Evolutionary conservation across 1,140 invertebrate species (phyloP), one percentile per base, ranked within the genome.

Genomic region (Metopolophium dirhodum): DNA sequence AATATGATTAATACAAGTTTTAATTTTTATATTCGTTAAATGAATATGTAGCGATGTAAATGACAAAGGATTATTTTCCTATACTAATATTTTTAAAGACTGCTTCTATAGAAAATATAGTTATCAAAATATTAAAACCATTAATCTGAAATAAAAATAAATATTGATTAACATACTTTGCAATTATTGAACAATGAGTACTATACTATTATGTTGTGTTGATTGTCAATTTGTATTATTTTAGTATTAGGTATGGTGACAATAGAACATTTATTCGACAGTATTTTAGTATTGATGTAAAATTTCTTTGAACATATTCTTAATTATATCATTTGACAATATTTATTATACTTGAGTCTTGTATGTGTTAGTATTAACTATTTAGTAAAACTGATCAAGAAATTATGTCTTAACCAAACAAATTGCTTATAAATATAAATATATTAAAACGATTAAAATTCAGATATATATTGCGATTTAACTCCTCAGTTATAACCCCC

Each of bases 91-190:
- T 77, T 77, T n/a, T 77, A 77, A n/a, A 77, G 61, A 35, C 61
- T 77, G 61, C 30, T 77, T 77, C 61, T 77, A 77, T 77, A n/a
- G 51, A 54, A 77, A 77, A n/a, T 77, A n/a, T n/a, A 77, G 61
- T 77, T 77, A 9, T 26, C 30, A 35, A n/a, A 77, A 14, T n/a
- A 68, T 77, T 18, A n/a, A 77, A 77, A 35, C n/a, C 1, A 77
- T 4, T n/a, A 77, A 77, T 77, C n/a, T 77, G n/a, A n/a, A 77
- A 77, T 68, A 77, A n/a, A 77, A n/a, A n/a, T 0, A 77, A n/a
- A n/a, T 77, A n/a, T 77, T 77, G 14, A n/a, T 77, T n/a, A 77
- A 35, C 61, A 18, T 18, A n/a, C 30, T 30, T 77, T 77, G 30
- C 18, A 77, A 77, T 77, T 77, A 77, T 77, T 77, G 61, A 77